Evolutionary conservation across 2,797 vertebrate species (phyloP), one percentile per base, ranked within the genome.

Genomic region (Cephalopachus bancanus): DNA sequence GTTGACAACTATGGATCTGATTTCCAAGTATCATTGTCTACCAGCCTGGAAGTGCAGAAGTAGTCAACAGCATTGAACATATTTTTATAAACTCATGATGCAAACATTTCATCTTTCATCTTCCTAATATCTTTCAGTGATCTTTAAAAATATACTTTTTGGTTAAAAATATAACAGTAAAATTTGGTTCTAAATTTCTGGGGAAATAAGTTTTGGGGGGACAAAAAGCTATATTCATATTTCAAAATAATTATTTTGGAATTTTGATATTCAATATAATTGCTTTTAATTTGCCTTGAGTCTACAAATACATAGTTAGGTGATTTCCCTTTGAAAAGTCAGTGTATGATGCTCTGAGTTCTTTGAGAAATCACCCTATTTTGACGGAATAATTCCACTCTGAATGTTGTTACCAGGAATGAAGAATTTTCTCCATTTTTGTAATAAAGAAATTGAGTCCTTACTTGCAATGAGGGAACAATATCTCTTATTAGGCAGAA

Each of bases 301-400:
- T 7, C 71, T 86, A n/a, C 3, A 87, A 57, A 83, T 79, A 80
- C 6, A 53, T 4, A 75, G 55, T 22, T 10, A 79, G 33, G 51
- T 6, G 10, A 86, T 89, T 94, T 93, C 65, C 55, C 87, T 89
- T 76, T 81, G 59, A 89, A 84, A 96, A 95, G 17, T 74, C 60
- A 64, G 10, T 94, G 55, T 81, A n/a, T 67, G 81, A 16, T 80
- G 57, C 72, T 93, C 57, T 97, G 75, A 94, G n/a, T 69, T 57
- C 44, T 91, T 78, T 81, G 84, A 93, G 49, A 91, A 89, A 97
- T 86, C 62, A 64, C 26, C 20, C 22, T 90, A 71, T 92, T 93
- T 93, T 95, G 72, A 95, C 89, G 33, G 92, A 96, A 95, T 87
- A 87, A 95, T 88, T 90, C 76, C 83, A 88, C 88, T 96, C 62